A percentile compares a stretch with the other conserved stretches of the same genome.
phyloP scores from a whole-genome alignment of 2,113 vertebrate genomes.

The Lichenostomus cassidix region DNA sequence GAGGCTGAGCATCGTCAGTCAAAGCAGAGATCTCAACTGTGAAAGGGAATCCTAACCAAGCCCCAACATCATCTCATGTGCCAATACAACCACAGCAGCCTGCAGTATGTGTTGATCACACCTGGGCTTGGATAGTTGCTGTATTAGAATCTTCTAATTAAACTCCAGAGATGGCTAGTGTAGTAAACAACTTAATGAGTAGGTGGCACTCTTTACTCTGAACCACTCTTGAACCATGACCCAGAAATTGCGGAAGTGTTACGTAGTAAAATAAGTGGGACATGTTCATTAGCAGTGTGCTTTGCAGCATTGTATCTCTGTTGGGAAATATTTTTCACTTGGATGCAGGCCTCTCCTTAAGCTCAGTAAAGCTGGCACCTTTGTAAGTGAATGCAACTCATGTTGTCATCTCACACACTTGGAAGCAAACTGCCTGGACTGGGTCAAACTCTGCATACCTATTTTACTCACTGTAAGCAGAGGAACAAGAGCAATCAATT shows the following conservation, averaged over 20 bases:
- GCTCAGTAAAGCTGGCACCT: background rate
- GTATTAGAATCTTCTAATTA: slow-evolving; percentile 17
- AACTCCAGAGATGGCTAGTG: background rate
- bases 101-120: background rate
- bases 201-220: slow-evolving; percentile 15
- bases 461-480: background rate
- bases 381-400: background rate
- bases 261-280: background rate
- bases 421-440: background rate
- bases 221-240: background rate
- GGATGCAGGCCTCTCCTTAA: background rate
- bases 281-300: background rate
- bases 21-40: background rate
- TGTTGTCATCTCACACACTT: background rate
- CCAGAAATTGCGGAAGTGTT: background rate
- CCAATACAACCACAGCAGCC: background rate
- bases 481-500: background rate
- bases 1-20: background rate
- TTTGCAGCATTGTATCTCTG: background rate
- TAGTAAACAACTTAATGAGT: slow-evolving; percentile 62
- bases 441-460: background rate
- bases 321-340: background rate
- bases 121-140: background rate
- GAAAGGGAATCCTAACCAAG: background rate
- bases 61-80: background rate